Conservation (phyloP, 2,888 invertebrate species). For the Folsomia candida region DNA sequence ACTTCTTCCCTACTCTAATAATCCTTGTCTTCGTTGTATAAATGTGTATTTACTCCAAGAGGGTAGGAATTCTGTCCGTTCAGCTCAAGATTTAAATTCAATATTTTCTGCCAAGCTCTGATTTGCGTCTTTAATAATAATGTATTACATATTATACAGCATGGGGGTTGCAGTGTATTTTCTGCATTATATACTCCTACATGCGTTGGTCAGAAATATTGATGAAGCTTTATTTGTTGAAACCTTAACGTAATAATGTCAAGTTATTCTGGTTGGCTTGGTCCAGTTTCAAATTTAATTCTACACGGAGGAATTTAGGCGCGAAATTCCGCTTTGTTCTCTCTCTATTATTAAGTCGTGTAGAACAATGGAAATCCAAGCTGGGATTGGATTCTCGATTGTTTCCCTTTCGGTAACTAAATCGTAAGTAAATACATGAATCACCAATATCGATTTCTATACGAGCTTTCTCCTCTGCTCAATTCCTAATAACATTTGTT, state of each 20-base stretch:
- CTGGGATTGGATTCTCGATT: neutral
- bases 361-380: neutral
- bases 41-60: neutral
- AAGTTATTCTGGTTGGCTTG: neutral
- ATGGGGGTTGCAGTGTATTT: no score
- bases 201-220: no score
- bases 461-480: neutral
- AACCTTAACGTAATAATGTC: no score
- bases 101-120: no score
- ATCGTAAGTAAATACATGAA: neutral
- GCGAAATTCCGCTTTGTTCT: neutral
- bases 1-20: neutral
- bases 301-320: neutral
- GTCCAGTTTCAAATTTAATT: neutral
- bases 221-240: no score
- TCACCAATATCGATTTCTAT: neutral
- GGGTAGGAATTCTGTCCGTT: neutral
- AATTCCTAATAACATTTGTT: neutral
- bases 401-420: neutral
- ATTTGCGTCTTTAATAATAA: no score
- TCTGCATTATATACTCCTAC: no score
- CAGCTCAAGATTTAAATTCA: no score
- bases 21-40: neutral
- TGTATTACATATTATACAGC: no score
- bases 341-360: neutral